Percentiles rank a stretch among this genome's conserved stretches.
Conservation (phyloP, 2,797 vertebrate genomes). For the Rhincodon typus region DNA sequence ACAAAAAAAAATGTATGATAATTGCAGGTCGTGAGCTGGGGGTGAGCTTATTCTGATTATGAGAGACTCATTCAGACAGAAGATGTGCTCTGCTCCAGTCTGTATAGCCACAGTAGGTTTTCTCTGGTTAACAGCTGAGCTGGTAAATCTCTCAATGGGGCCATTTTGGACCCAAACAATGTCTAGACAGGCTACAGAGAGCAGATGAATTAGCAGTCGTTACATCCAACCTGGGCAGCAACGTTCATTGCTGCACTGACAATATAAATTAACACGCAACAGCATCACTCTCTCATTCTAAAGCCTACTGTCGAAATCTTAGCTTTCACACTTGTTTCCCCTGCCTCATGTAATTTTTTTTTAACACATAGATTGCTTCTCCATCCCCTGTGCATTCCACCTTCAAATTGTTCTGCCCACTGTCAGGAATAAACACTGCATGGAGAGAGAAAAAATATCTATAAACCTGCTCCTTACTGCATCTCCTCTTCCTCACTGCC, state of each 20-base stretch:
- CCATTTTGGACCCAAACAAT: slow-evolving; percentile 33
- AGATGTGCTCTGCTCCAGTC: not conserved
- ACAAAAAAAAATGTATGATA: not conserved
- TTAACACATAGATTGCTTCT: not conserved
- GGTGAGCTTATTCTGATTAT: not conserved
- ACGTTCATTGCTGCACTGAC: not conserved
- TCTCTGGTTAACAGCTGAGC: slow-evolving; percentile 15
- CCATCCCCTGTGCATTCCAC: not conserved
- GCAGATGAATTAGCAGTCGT: slow-evolving; percentile 34
- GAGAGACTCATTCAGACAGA: not conserved
- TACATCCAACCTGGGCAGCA: not conserved
- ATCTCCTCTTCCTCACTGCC: not conserved
- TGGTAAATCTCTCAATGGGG: slow-evolving; percentile 35
- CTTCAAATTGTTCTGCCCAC: not conserved
- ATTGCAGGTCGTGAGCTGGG: not conserved
- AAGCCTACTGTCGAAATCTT: not conserved
- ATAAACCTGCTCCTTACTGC: not conserved
- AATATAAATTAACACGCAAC: not conserved
- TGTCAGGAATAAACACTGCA: not conserved
- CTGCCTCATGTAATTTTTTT: not conserved
- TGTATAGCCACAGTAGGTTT: not conserved
- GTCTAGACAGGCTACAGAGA: slow-evolving; percentile 34
- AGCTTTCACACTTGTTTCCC: not conserved
- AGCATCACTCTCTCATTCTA: slow-evolving; percentile 19
- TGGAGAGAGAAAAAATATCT: not conserved